These are phyloP conservation scores for Lasiurus cinereus DNA, from an alignment of 2,113 vertebrate species.

Conservation along the genomic window DNA sequence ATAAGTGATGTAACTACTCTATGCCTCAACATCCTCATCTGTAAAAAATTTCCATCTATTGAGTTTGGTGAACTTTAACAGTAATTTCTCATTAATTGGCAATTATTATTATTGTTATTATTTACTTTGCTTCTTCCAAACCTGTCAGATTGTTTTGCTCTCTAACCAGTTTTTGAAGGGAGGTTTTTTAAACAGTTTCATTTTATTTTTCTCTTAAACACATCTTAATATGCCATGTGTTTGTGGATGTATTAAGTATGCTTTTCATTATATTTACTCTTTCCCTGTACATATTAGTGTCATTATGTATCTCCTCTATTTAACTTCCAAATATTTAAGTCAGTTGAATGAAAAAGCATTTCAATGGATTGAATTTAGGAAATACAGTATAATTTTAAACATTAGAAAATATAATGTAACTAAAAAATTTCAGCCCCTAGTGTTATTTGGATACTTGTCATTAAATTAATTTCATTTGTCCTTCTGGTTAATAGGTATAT, in stretches of 20 bases:
- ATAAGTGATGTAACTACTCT: background rate
- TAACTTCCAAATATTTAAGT: constrained; percentile 22
- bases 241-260: background rate
- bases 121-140: background rate
- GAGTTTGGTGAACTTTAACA: background rate
- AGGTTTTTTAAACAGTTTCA: background rate
- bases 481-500: background rate
- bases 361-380: background rate
- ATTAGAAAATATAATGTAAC: background rate
- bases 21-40: background rate
- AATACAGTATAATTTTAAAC: background rate
- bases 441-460: background rate
- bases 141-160: background rate
- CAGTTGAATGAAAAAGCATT: constrained; percentile 13
- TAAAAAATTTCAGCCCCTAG: background rate
- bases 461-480: too few relatives aligned
- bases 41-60: background rate
- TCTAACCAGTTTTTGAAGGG: background rate
- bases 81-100: background rate
- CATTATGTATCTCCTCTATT: background rate
- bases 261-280: background rate
- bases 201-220: background rate
- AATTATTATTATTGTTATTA: background rate
- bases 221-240: background rate
- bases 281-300: constrained; percentile 1